Base-by-base conservation (phyloP, 1,140 invertebrate species). In the Nylanderia fulva region DNA sequence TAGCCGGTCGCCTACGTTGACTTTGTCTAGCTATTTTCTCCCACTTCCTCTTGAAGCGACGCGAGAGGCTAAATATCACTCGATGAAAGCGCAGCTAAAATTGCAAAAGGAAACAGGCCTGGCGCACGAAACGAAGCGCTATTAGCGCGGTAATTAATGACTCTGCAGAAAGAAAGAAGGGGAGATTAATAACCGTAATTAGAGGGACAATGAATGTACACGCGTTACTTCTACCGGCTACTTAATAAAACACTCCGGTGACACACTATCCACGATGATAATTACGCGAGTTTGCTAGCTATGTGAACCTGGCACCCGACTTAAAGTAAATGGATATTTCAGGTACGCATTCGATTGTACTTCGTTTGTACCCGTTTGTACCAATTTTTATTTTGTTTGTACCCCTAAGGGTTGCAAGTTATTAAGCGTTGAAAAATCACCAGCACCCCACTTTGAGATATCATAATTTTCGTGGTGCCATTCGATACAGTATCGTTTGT, bases 181-280 rank as follows among this genome's bases (percentile, higher is more conserved):
- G 36, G 33, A 61, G 66, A 82, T 82, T 82, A 68, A 82, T 82
- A 82, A 82, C 52, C 52, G 77, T 82, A 82, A 82, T 82, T 82
- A 82, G 66, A 71, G 52, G 29, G 77, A 82, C 77, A 82, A 82
- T 72, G 66, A 60, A 82, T 82, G 77, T 82, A 82, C 66, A 82
- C 77, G 77, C 66, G 77, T 82, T 72, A 72, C 56, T 82, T 82
- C 71, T 82, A 72, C 52, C 66, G 39, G 27, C 36, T 60, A 72
- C 66, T 82, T 58, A 36, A 58, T 58, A 52, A 82, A 82, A 82
- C 39, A 68, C 58, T 54, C 66, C 8, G 36, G 54, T 11, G 77
- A 80, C 48, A 69, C 33, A 48, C 52, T 45, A 80, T 18, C 71
- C 77, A 52, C 15, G 39, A 15, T 72, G 66, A 58, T 82, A 82